These are phyloP conservation scores for Spinus pinus DNA, from an alignment of 2,797 vertebrate genomes.

Conservation along the genomic window DNA sequence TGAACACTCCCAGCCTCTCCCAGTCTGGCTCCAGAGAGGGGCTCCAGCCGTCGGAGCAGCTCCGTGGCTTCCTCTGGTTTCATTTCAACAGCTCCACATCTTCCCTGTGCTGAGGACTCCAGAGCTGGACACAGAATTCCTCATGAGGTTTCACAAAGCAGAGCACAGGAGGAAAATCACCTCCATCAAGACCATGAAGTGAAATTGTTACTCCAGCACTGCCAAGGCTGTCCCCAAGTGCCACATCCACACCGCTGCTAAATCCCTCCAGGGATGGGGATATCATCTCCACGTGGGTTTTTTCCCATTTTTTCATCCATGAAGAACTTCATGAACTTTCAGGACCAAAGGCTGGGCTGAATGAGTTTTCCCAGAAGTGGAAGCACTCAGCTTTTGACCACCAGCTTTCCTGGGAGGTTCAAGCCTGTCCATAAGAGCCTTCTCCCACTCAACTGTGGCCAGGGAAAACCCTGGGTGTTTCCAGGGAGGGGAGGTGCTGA, in stretches of 20 bases:
- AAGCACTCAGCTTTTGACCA: background rate
- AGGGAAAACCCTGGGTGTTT: background rate
- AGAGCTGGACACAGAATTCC: background rate
- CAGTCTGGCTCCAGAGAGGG: background rate
- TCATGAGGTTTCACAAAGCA: background rate
- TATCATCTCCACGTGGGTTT: accelerated
- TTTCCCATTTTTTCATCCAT: too few species aligned
- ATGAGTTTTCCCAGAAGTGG: background rate
- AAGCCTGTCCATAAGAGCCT: too few species aligned
- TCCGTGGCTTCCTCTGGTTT: accelerated
- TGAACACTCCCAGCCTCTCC: background rate
- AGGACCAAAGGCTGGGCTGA: background rate
- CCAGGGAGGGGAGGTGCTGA: background rate
- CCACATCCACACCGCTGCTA: accelerated
- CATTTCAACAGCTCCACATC: accelerated
- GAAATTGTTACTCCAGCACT: background rate
- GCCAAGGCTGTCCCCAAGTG: background rate
- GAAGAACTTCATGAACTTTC: background rate
- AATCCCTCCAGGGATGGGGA: background rate
- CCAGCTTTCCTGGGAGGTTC: background rate
- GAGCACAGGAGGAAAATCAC: background rate
- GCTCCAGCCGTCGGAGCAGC: accelerated
- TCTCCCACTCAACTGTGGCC: background rate
- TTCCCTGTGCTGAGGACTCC: background rate
- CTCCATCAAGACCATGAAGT: accelerated